Conservation (phyloP, 2,888 invertebrate genomes). For the Keiferia lycopersicella region DNA sequence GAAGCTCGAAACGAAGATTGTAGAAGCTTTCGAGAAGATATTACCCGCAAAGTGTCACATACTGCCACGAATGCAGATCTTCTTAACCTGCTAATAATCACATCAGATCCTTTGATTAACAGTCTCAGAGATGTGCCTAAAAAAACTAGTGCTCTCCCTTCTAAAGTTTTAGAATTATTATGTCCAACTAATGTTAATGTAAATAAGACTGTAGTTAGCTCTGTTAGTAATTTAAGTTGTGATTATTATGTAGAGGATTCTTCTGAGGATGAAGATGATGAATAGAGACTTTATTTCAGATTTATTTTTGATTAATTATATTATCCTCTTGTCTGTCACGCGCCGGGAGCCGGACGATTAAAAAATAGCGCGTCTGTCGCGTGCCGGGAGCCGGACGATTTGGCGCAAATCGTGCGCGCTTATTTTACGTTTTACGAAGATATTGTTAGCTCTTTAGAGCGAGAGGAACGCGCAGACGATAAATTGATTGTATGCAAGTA, state of each 20-base stretch:
- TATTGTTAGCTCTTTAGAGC: neutral
- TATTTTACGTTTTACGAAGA: too few species aligned
- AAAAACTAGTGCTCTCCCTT: neutral
- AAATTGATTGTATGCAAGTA: too few species aligned
- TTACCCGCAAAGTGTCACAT: neutral
- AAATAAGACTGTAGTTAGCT: neutral
- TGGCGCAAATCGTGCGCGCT: too few species aligned
- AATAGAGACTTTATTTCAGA: neutral
- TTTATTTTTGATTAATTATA: neutral
- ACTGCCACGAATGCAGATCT: neutral
- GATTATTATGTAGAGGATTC: neutral
- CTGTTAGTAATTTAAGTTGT: neutral
- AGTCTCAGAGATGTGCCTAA: neutral
- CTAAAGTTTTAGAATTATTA: neutral
- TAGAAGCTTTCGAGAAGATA: neutral
- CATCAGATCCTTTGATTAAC: neutral
- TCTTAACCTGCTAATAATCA: neutral
- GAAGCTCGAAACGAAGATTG: neutral
- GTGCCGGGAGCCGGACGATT: too few species aligned
- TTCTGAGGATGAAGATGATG: neutral
- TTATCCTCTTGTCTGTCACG: too few species aligned
- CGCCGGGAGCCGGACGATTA: too few species aligned
- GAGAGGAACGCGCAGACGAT: too few species aligned
- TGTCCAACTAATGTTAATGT: neutral
- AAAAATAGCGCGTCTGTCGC: too few species aligned